phyloP scores from a whole-genome alignment of 92 coral and sea anemone species.

The Zoanthus sansibaricus region DNA sequence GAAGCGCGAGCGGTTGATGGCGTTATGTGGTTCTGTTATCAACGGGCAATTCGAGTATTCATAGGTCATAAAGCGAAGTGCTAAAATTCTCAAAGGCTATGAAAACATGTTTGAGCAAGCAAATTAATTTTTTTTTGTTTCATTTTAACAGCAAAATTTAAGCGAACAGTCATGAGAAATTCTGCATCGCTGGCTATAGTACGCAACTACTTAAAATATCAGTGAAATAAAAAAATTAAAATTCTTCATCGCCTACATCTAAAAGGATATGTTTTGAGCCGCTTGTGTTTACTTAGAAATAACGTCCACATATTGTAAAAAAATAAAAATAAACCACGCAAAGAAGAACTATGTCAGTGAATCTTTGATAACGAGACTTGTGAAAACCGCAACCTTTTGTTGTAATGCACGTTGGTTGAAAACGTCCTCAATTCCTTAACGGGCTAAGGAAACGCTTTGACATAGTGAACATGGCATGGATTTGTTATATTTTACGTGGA shows the following conservation, averaged over 20 bases:
- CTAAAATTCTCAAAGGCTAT: conserved; percentile 24
- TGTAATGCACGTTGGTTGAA: background rate
- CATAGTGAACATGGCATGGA: conserved; percentile 33
- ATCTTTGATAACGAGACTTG: background rate
- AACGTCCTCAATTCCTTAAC: conserved; percentile 2
- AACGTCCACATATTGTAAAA: background rate
- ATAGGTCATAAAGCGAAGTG: conserved; percentile 20
- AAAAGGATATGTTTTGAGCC: background rate
- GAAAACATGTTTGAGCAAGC: conserved; percentile 39
- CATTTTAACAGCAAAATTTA: background rate
- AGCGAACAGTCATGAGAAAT: background rate
- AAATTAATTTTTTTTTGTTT: background rate
- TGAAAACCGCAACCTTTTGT: conserved; percentile 8
- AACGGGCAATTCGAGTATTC: conserved; percentile 23
- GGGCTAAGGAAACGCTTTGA: conserved; percentile 15
- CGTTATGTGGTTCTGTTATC: background rate
- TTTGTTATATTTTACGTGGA: conserved; percentile 40
- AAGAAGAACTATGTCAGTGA: background rate
- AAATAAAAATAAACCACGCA: conserved; percentile 4
- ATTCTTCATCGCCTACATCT: background rate
- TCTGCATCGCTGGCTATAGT: background rate
- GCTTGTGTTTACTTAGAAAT: conserved; percentile 25
- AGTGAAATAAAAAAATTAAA: background rate
- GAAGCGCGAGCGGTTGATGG: background rate
- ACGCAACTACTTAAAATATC: too few relatives aligned